Conservation (phyloP, 2,797 vertebrate species). For the Lepilemur ruficaudatus region DNA sequence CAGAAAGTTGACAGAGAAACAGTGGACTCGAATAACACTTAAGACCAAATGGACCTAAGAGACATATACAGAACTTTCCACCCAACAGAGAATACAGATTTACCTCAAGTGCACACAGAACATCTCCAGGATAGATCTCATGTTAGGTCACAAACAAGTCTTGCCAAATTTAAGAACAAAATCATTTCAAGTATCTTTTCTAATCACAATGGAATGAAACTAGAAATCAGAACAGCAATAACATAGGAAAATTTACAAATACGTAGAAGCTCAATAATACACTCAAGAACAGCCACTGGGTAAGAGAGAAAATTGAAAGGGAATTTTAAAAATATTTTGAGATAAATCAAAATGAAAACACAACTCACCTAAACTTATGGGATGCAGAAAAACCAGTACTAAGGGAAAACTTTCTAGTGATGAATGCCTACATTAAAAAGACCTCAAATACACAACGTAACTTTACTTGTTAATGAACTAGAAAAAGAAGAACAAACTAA, state of each 20-base stretch:
- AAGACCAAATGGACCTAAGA: neutral
- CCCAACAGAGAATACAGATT: neutral
- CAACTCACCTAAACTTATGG: neutral
- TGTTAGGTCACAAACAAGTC: neutral
- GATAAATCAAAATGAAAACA: neutral
- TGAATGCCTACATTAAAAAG: too few species aligned
- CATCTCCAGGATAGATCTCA: neutral
- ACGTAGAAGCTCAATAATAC: neutral
- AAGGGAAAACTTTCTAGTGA: too few species aligned
- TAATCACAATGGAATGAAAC: neutral
- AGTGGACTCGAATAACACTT: neutral
- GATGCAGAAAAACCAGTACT: neutral
- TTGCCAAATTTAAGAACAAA: neutral
- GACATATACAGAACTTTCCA: neutral
- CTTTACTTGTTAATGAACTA: too few species aligned
- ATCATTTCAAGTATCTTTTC: neutral
- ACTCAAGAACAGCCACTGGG: neutral
- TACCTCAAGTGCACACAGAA: neutral
- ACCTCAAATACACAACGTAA: too few species aligned
- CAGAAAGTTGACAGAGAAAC: neutral
- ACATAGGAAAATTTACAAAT: neutral
- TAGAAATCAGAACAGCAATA: neutral
- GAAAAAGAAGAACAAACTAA: too few species aligned
- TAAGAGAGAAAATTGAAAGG: neutral
- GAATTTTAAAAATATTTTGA: neutral